These are phyloP conservation scores for Carettochelys insculpta DNA, from an alignment of 2,113 vertebrate species.

Conservation along the genomic window DNA sequence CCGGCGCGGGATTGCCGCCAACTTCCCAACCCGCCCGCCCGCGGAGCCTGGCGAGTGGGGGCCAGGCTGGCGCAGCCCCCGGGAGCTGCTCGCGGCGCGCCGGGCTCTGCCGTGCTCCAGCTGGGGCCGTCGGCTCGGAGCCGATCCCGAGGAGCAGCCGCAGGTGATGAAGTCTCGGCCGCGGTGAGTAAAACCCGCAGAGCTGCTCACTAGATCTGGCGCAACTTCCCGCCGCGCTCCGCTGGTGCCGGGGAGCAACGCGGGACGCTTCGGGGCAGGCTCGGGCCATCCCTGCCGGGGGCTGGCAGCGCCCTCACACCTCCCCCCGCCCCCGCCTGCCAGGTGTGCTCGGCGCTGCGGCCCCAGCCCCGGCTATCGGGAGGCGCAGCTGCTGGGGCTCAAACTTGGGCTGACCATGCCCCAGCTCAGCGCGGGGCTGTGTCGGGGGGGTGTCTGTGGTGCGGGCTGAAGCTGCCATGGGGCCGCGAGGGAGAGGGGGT, in stretches of 20 bases:
- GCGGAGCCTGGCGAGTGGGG: neutral
- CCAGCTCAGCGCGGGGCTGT: too few species aligned
- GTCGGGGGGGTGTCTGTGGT: neutral
- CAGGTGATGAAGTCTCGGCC: neutral
- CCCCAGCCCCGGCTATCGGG: too few species aligned
- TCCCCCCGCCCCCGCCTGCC: too few species aligned
- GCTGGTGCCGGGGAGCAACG: neutral
- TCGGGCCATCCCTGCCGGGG: too few species aligned
- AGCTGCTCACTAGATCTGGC: neutral
- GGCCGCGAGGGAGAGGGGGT: too few species aligned
- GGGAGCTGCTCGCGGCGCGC: neutral
- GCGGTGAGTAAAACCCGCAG: neutral
- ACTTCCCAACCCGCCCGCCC: too few species aligned
- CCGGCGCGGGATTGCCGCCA: neutral
- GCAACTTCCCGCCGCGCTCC: slow-evolving; percentile 31
- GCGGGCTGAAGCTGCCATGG: too few species aligned
- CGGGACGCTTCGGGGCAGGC: too few species aligned
- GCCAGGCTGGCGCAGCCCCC: neutral
- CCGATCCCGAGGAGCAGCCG: neutral
- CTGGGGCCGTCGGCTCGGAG: neutral
- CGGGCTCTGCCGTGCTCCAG: neutral
- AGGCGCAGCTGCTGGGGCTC: too few species aligned
- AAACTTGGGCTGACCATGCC: neutral
- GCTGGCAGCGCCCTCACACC: too few species aligned
- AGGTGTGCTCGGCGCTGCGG: neutral